Percentiles rank a stretch among this genome's conserved stretches.
phyloP scores from a whole-genome alignment of 2,113 vertebrate genomes.

The Grus americana region DNA sequence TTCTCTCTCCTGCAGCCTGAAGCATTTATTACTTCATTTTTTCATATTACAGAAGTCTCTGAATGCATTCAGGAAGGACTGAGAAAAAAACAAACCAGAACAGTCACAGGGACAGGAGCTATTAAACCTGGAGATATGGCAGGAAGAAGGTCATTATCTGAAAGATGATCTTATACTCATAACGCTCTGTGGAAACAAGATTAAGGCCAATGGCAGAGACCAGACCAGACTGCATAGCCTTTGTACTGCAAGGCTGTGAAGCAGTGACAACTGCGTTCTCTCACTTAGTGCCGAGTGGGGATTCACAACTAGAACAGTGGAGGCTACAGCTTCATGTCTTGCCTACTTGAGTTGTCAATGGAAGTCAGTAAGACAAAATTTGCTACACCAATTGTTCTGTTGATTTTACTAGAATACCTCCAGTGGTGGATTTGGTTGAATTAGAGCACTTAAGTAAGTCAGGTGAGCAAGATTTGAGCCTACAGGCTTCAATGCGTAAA shows the following conservation, averaged over 20 bases:
- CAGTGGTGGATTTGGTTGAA: not conserved
- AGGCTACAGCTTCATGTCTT: not conserved
- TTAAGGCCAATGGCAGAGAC: not conserved
- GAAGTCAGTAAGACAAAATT: not conserved
- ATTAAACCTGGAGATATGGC: not conserved
- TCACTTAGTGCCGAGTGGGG: not conserved
- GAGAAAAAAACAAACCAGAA: fast-evolving
- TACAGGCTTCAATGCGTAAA: not conserved
- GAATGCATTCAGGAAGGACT: not conserved
- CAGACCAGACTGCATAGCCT: not conserved
- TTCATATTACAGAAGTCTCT: not conserved
- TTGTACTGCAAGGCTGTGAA: not conserved
- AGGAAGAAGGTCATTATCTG: not conserved
- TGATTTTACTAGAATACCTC: not conserved
- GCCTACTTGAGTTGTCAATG: not conserved
- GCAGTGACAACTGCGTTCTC: not conserved
- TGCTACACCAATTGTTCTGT: not conserved
- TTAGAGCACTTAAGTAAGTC: not conserved
- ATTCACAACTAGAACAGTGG: not conserved
- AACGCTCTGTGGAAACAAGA: not conserved
- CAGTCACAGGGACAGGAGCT: not conserved
- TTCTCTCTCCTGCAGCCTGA: not conserved
- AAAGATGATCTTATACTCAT: not conserved
- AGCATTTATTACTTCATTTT: not conserved
- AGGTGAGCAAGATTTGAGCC: not conserved